Evolutionary conservation across 2,888 invertebrate genomes (phyloP), one percentile per base, ranked within the genome.

Genomic region (Lingula anatina): DNA sequence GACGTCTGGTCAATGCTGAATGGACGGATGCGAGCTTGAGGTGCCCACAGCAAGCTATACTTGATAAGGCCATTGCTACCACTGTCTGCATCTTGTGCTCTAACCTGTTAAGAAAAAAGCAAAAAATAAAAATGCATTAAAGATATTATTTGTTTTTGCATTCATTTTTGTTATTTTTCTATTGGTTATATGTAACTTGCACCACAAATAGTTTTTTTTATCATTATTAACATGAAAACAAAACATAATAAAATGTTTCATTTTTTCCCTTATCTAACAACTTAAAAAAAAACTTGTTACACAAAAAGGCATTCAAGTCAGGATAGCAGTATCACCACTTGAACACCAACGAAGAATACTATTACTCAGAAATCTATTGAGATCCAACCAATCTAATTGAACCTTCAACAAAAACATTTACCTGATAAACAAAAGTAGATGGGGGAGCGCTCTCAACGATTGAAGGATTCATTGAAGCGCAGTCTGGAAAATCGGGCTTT

Each of bases 1-100:
- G 92, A 93, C 78, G 91, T 90, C 75, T 92, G 91, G 65, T 96
- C 92, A 0, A 96, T 94, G 0, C 90, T 90, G 71, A 96, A 96
- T 76, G 93, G 92, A 90, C 46, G 93, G 90, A 79, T 92, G 90
- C 72, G 91, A 91, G 82, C 92, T 90, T 0, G 0, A 91, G 92
- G 70, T 9, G 59, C 51, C 25, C 49, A 59, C 20, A 59, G 57
- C 42, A 96, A 93, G n/a, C 92, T 93, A 78, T 96, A 96, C 73
- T 92, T 86, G 46, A 94, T 85, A 47, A 85, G 87, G 20, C 83
- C 84, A 64, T 79, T 79, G 47, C 68, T 91, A 40, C 95, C 95
- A 78, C 95, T 93, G 73, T 96, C 96, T 78, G 91, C 89, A 70
- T 96, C 96, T 1, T 89, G 90, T 0, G 95, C 95, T 68, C 90